Evolutionary conservation across 2,888 invertebrate species (phyloP).

Genomic region (Petrolisthes manimaculis): DNA sequence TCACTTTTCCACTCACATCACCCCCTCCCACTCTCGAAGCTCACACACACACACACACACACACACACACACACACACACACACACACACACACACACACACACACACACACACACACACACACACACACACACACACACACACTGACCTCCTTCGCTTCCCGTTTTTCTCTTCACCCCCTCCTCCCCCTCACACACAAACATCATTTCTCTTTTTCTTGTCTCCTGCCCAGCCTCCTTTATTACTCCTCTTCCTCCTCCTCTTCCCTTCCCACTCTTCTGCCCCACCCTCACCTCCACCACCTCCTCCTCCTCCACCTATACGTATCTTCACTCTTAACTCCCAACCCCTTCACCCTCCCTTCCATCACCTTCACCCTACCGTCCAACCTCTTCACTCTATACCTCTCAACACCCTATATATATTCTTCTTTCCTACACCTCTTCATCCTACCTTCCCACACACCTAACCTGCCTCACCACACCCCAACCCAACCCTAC

Average conservation of each 20-base stretch:
- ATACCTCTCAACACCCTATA: too few species aligned
- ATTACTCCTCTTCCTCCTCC: background rate
- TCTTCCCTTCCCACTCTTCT: background rate
- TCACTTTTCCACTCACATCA: too few species aligned
- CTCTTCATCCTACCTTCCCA: too few species aligned
- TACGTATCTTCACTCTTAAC: too few species aligned
- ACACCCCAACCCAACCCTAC: background rate
- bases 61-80: constrained; percentile 22
- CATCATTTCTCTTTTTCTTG: background rate
- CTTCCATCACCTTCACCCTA: too few species aligned
- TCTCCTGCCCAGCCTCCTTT: background rate
- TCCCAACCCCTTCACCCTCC: too few species aligned
- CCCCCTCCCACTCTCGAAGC: too few species aligned
- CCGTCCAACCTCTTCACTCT: too few species aligned
- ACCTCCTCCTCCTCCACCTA: too few species aligned
- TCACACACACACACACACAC: constrained; percentile 3
- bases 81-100: constrained; percentile 28
- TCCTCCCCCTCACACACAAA: background rate
- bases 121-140: constrained; percentile 36
- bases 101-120: constrained; percentile 34
- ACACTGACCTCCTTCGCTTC: background rate
- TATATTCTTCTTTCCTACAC: too few species aligned
- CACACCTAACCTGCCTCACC: too few species aligned
- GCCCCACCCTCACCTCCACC: too few species aligned
- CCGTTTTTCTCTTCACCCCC: background rate